Evolutionary conservation across 2,888 invertebrate genomes (phyloP).

Genomic region (Abrostola tripartita): DNA sequence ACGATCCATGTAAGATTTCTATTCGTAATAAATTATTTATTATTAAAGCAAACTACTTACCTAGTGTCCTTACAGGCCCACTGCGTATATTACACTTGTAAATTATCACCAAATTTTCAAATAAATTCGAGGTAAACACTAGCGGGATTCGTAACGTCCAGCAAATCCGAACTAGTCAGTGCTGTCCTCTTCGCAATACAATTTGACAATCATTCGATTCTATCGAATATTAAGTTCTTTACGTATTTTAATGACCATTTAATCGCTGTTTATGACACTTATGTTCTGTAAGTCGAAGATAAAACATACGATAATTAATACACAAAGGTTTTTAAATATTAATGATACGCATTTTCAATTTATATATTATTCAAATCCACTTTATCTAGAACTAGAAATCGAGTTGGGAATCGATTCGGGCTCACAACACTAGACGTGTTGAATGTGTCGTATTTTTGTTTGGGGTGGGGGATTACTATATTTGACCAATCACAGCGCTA

Average conservation of each 20-base stretch:
- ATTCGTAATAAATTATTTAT: conserved; percentile 16
- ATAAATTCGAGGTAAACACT: conserved; percentile 82
- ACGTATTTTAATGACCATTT: not conserved
- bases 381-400: conserved; percentile 3
- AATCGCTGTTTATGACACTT: not conserved
- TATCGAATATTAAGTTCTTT: conserved; percentile 22
- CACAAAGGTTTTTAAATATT: not conserved
- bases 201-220: conserved; percentile 42
- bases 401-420: conserved; percentile 40
- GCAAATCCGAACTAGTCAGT: conserved; percentile 68
- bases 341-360: not conserved
- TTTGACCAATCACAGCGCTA: conserved; percentile 75
- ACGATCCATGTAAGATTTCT: conserved; percentile 18
- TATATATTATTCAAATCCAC: not conserved
- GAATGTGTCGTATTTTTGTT: conserved; percentile 76
- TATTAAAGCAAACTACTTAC: conserved; percentile 63
- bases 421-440: conserved; percentile 74
- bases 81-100: conserved; percentile 77
- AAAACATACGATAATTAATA: fast-evolving
- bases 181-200: conserved; percentile 42
- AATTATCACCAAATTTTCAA: conserved; percentile 83
- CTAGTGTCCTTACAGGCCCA: conserved; percentile 63
- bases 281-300: no score
- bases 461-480: conserved; percentile 66
- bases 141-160: conserved; percentile 67